Evolutionary conservation across 1,140 invertebrate species (phyloP).

Genomic region (Lanistes nyassanus): DNA sequence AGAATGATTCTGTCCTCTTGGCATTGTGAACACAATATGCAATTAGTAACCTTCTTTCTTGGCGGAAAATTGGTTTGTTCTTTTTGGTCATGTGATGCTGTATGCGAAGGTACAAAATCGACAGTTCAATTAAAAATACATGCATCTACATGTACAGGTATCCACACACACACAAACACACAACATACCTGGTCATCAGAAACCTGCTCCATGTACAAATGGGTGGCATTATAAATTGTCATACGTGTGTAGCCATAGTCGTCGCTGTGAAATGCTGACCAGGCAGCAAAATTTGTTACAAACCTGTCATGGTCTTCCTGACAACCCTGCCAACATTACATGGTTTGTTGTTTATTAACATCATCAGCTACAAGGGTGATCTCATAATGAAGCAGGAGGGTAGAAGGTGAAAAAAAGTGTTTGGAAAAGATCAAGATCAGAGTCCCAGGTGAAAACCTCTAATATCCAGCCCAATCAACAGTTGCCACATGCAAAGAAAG

Average conservation of each 20-base stretch:
- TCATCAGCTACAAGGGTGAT: too few relatives aligned
- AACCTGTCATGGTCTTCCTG: conserved; percentile 72
- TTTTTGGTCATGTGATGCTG: not conserved
- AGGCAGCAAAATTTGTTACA: conserved; percentile 39
- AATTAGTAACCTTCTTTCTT: not conserved
- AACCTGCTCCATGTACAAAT: conserved; percentile 92
- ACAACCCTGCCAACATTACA: conserved; percentile 71
- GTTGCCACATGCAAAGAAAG: too few relatives aligned
- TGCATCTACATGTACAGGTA: not conserved
- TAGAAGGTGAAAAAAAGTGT: too few relatives aligned
- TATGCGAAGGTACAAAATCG: not conserved
- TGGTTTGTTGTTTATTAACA: too few relatives aligned
- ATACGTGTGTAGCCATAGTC: conserved; percentile 96
- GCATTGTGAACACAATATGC: not conserved
- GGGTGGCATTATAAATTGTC: conserved; percentile 81
- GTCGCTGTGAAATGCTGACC: conserved; percentile 80
- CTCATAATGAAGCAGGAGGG: too few relatives aligned
- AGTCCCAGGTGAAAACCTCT: too few relatives aligned
- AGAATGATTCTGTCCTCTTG: not conserved
- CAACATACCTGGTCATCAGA: conserved; percentile 73
- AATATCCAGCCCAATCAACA: too few relatives aligned
- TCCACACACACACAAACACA: not conserved
- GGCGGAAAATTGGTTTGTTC: not conserved
- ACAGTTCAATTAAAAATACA: not conserved
- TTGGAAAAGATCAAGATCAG: too few relatives aligned